Conservation (phyloP, 2,113 vertebrate species). For the Panthera tigris region DNA sequence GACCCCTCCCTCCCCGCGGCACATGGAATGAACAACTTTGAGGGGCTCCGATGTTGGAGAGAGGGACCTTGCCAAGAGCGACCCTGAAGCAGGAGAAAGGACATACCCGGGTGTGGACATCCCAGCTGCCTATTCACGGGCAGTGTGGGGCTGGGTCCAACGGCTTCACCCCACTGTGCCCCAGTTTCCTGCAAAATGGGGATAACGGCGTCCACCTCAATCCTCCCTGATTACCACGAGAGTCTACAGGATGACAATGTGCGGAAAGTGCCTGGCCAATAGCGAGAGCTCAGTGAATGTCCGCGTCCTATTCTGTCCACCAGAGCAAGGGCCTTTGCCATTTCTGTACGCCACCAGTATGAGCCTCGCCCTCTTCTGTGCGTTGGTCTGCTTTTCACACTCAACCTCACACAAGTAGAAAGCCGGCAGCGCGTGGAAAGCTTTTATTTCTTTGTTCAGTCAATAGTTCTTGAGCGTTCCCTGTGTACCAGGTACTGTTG, state of each 20-base stretch:
- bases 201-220: background rate
- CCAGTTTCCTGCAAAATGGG: background rate
- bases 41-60: background rate
- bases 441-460: background rate
- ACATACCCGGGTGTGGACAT: background rate
- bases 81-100: background rate
- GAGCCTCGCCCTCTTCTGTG: background rate
- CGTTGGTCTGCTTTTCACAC: background rate
- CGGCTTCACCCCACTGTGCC: background rate
- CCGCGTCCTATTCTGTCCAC: background rate
- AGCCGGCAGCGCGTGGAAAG: background rate
- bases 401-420: background rate
- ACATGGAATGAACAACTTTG: background rate
- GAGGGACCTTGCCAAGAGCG: background rate
- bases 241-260: background rate
- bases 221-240: background rate
- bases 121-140: background rate
- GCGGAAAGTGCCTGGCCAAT: background rate
- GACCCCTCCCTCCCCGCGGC: fast-evolving
- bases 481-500: background rate
- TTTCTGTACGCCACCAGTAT: background rate
- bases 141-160: background rate
- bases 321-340: background rate
- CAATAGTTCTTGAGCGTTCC: background rate
- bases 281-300: background rate